These are phyloP conservation scores for Glomeris marginata DNA, from an alignment of 2,888 invertebrate genomes.

Conservation along the genomic window DNA sequence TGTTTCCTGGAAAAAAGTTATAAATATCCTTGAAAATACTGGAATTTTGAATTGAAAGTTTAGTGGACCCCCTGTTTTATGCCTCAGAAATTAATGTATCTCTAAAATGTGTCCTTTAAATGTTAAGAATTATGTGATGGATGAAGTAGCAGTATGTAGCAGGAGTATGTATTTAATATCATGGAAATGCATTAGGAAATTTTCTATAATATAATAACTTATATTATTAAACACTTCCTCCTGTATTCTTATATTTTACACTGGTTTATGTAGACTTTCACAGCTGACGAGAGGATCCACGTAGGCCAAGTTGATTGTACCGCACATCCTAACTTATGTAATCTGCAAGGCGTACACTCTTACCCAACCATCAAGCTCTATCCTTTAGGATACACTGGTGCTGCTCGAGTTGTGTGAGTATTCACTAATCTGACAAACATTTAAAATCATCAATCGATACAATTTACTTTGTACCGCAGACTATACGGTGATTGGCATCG, in stretches of 20 bases:
- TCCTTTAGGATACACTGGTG: conserved; percentile 28
- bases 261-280: conserved; percentile 32
- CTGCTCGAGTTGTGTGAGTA: not conserved
- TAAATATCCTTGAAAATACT: too few relatives aligned
- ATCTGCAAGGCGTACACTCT: conserved; percentile 40
- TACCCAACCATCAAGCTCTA: conserved; percentile 55
- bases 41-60: too few relatives aligned
- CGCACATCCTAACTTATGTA: conserved; percentile 40
- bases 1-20: too few relatives aligned
- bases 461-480: conserved; percentile 28
- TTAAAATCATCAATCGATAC: conserved; percentile 26
- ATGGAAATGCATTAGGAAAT: too few relatives aligned
- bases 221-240: not conserved
- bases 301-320: conserved; percentile 54
- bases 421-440: too few relatives aligned
- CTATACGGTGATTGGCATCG: conserved; percentile 44
- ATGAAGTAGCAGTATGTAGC: too few relatives aligned
- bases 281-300: conserved; percentile 36
- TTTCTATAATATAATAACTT: too few relatives aligned
- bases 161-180: too few relatives aligned
- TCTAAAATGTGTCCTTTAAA: not conserved
- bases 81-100: not conserved
- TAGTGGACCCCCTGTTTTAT: too few relatives aligned
- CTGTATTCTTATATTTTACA: too few relatives aligned
- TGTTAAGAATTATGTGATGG: too few relatives aligned